A percentile compares a stretch with the other conserved stretches of the same genome.
These are phyloP conservation scores for Samia ricini DNA, from an alignment of 1,140 invertebrate species.

Conservation along the genomic window DNA sequence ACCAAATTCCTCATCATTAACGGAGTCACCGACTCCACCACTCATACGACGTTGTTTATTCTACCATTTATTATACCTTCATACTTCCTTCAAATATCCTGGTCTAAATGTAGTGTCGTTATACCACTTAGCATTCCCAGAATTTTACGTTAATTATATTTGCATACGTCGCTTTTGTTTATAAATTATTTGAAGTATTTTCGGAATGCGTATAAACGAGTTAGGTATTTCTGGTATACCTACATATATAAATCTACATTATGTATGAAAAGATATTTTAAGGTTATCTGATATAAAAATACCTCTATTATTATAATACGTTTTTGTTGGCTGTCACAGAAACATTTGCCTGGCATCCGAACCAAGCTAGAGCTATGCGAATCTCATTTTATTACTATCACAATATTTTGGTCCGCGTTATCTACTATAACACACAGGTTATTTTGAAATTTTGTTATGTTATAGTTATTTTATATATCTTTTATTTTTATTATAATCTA, in stretches of 20 bases:
- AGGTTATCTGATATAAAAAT: neutral
- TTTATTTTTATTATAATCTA: too few relatives aligned
- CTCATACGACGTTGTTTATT: conserved; percentile 29
- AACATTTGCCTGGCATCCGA: conserved; percentile 36
- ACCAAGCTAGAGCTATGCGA: conserved; percentile 24
- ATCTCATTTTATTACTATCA: conserved; percentile 38
- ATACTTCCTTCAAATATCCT: conserved; percentile 27
- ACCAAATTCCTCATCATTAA: conserved; percentile 71
- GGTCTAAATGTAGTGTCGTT: conserved; percentile 51
- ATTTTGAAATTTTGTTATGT: neutral
- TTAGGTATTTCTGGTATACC: conserved; percentile 19
- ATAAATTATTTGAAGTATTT: conserved; percentile 41
- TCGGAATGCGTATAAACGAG: conserved; percentile 51
- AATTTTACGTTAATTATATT: conserved; percentile 60
- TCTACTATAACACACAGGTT: conserved; percentile 18
- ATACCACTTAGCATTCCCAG: conserved; percentile 45
- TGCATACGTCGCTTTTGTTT: conserved; percentile 52
- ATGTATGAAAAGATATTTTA: neutral
- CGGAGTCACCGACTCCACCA: conserved; percentile 42
- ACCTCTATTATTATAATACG: too few relatives aligned
- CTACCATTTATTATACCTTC: conserved; percentile 38
- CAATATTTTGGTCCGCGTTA: conserved; percentile 31
- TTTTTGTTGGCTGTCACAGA: conserved; percentile 29
- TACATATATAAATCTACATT: neutral
- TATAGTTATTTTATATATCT: too few relatives aligned